Conservation (phyloP, 1,140 invertebrate species). For the Berghia stephanieae region DNA sequence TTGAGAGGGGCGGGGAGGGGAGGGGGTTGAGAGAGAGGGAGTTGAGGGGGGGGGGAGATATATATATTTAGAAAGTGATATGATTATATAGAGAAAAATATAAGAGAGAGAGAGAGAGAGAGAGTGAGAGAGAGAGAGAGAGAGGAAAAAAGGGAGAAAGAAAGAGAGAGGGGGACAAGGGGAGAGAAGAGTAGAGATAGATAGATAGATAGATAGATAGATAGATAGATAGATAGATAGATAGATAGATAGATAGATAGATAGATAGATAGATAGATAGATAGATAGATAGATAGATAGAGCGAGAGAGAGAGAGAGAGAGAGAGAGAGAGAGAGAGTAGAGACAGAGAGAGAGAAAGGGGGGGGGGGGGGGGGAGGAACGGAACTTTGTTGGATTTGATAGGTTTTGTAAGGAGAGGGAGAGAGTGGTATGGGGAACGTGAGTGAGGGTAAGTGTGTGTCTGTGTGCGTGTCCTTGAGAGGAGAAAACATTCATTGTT, state of each 20-base stretch:
- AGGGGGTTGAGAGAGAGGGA: too few relatives aligned
- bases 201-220: neutral
- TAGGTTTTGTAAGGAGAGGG: neutral
- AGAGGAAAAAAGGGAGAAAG: conserved; percentile 34
- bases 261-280: neutral
- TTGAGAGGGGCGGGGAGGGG: too few relatives aligned
- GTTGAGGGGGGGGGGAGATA: too few relatives aligned
- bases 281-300: neutral
- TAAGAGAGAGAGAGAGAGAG: too few relatives aligned
- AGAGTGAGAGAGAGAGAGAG: too few relatives aligned
- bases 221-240: neutral
- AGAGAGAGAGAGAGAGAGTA: neutral
- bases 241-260: neutral
- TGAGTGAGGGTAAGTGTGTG: neutral
- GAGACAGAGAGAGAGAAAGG: neutral
- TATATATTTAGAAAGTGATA: too few relatives aligned
- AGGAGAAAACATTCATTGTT: too few relatives aligned
- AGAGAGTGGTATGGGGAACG: neutral
- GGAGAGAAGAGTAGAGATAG: neutral
- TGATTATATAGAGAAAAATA: too few relatives aligned
- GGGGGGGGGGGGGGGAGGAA: conserved; percentile 3
- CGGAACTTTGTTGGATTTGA: neutral
- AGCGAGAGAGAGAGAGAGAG: neutral
- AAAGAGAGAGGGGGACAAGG: neutral
- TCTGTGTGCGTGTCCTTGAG: too few relatives aligned